phyloP scores from a whole-genome alignment of 2,113 vertebrate species.

The Turnix velox region DNA sequence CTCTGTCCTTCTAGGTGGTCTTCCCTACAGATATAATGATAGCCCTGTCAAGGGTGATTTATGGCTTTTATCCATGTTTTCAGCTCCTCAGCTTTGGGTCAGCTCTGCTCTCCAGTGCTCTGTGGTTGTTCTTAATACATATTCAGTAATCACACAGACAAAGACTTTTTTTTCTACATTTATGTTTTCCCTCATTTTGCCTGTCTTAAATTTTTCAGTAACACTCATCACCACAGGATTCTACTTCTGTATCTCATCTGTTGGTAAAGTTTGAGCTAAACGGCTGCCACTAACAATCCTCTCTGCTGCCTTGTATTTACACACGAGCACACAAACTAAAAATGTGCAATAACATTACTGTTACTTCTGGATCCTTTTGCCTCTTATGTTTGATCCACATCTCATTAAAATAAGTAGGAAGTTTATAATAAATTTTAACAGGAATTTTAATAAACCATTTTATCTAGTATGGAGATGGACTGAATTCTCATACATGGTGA shows the following conservation, averaged over 20 bases:
- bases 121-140: slow-evolving; percentile 14
- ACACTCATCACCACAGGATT: slow-evolving; percentile 6
- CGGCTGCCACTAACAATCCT: not conserved
- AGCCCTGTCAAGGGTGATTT: slow-evolving; percentile 36
- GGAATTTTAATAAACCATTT: not conserved
- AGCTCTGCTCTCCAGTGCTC: not conserved
- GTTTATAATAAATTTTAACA: not conserved
- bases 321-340: not conserved
- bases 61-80: not conserved
- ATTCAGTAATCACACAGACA: not conserved
- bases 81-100: slow-evolving; percentile 5
- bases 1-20: slow-evolving; percentile 61
- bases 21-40: slow-evolving; percentile 22
- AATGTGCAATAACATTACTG: not conserved
- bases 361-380: not conserved
- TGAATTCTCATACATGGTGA: not conserved
- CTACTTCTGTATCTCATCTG: slow-evolving; percentile 1
- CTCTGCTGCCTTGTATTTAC: not conserved
- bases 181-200: slow-evolving; percentile 25
- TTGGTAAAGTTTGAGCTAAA: not conserved
- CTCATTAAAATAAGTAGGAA: not conserved
- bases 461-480: not conserved
- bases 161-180: slow-evolving; percentile 22
- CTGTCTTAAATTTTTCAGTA: not conserved
- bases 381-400: not conserved